Base-by-base conservation (phyloP, 2,888 invertebrate genomes). In the Herminia tarsipennalis region DNA sequence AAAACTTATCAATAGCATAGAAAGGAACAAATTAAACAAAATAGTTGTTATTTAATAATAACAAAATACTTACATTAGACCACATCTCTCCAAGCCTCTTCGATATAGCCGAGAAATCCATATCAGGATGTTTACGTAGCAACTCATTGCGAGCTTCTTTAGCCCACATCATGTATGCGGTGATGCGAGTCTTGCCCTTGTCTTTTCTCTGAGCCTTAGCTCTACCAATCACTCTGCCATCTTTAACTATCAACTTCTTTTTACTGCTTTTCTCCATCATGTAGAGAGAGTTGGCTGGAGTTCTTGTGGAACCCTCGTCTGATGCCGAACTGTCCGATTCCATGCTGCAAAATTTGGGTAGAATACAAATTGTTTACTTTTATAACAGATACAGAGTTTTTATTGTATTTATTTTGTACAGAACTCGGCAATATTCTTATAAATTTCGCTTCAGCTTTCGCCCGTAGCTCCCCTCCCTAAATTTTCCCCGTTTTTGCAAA, bases 141-240 rank as follows among this genome's bases (percentile, higher is more conserved):
- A 96, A 90, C 60, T 95, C 95, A 52, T 95, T 94, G 25, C 97
- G 93, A 10, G 95, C 94, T 67, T 96, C 96, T 61, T 96, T 95
- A 0, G 97, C 96, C 97, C 97, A 98, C 75, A 98, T 90, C 94
- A 97, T 97, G 83, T 98, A 98, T 0, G 98, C 98, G 0, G 98
- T 97, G 55, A 95, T 95, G 36, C 96, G 92, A 0, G 95, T 93
- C 84, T 95, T 95, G 16, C 95, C 96, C 89, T 96, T 96, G 66
- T 96, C 96, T 69, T 96, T 96, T 20, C 96, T 88, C 64, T 95
- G 95, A 0, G 95, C 93, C 73, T 96, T 96, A 36, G 94, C 93
- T 30, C 94, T 86, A n/a, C 94, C 94, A 14, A 95, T 92, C 3
- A 95, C 94, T 66, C 93, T 83, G 37, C 93, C 93, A 49, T 87